Percentiles rank a stretch among this genome's conserved stretches.
phyloP scores from a whole-genome alignment of 2,113 vertebrate genomes.

The Xerus inauris region DNA sequence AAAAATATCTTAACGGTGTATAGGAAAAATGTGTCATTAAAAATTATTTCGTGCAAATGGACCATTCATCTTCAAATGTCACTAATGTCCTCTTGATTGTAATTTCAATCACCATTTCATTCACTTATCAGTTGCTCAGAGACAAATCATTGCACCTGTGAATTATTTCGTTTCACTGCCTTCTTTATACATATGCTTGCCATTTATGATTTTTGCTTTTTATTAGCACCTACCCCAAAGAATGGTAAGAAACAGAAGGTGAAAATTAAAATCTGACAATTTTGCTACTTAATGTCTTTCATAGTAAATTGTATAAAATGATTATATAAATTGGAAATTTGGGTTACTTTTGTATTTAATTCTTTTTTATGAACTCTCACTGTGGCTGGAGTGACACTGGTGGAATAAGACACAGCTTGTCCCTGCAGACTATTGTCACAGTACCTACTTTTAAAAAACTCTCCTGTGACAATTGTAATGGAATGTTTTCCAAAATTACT shows the following conservation, averaged over 20 bases:
- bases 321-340: neutral
- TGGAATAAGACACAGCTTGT: neutral
- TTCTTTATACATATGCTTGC: neutral
- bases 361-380: neutral
- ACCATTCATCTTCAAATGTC: neutral
- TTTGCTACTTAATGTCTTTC: neutral
- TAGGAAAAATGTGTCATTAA: neutral
- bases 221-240: neutral
- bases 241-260: neutral
- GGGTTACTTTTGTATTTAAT: neutral
- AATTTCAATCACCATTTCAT: neutral
- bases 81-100: neutral
- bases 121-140: neutral
- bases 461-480: neutral
- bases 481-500: neutral
- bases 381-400: neutral
- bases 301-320: neutral
- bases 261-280: neutral
- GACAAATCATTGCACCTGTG: neutral
- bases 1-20: neutral
- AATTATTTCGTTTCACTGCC: neutral
- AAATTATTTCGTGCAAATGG: neutral
- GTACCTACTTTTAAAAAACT: neutral
- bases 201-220: neutral
- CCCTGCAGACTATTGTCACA: fast-evolving